Evolutionary conservation across 1,140 invertebrate genomes (phyloP), one percentile per base, ranked within the genome.

Genomic region (Zaprionus taronus): DNA sequence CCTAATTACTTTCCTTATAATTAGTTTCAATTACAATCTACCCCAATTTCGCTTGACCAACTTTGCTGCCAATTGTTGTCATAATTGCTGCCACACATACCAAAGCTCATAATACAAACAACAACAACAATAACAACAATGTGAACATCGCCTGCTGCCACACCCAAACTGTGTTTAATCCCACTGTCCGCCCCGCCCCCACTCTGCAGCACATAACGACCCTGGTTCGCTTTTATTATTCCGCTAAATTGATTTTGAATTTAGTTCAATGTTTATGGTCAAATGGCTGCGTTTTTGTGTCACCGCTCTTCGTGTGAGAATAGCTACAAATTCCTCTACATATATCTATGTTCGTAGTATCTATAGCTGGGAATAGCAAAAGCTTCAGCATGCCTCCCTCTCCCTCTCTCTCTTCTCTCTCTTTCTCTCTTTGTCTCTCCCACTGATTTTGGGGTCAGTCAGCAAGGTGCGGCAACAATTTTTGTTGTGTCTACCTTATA

Each of bases 181-280:
- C 64, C 58, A 62, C 47, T 17, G 20, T 34, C 31, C 64, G 26
- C n/a, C 22, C n/a, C 38, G 22, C 22, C 22, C 24, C 4, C 24
- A 26, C 24, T 26, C 4, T 4, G 24, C 4, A 17, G 34, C 41
- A 31, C 38, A 34, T 56, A 58, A 56, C 51, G 69, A 76, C 60
- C 61, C 78, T 61, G 83, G 76, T 57, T 87, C 55, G 72, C 41
- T 90, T 89, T 90, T 84, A 90, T 89, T 89, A 84, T 84, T 81
- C 77, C 84, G 84, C 85, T 79, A 89, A 89, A 90, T 90, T 89
- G 84, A 89, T 89, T 89, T 89, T 90, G 81, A 89, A 89, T 90
- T 89, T 90, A 84, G 84, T 84, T 90, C 84, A 89, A 89, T 89
- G 85, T 89, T 89, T 89, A 89, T 89, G 84, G 84, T 89, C 85